Conservation (phyloP, 2,888 invertebrate species). For the Troglohyphantes excavatus region DNA sequence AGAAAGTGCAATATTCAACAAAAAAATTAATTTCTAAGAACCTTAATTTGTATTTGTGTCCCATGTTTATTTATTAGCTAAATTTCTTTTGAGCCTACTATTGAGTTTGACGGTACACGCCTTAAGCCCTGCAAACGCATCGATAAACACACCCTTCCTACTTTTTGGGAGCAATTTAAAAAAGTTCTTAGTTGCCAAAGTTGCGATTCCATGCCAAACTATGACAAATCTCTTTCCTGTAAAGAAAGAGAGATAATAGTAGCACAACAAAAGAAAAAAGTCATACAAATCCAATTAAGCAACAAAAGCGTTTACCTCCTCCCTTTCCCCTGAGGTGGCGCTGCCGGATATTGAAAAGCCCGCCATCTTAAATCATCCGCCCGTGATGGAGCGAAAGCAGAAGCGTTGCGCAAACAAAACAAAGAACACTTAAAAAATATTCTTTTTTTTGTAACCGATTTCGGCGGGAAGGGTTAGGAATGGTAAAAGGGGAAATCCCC, state of each 20-base stretch:
- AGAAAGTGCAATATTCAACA: no score
- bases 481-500: neutral
- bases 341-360: constrained; percentile 1
- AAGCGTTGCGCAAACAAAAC: no score
- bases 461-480: neutral
- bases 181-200: no score
- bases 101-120: no score
- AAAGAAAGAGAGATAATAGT: neutral
- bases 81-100: no score
- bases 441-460: neutral
- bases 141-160: no score
- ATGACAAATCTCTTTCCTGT: neutral
- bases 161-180: no score
- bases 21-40: no score
- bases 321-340: neutral
- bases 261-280: neutral
- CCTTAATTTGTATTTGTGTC: no score
- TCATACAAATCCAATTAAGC: constrained; percentile 1
- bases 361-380: constrained; percentile 6
- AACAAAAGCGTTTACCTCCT: neutral
- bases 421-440: neutral
- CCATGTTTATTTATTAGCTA: no score
- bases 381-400: neutral
- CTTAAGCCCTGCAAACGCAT: no score
- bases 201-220: no score